Conservation (phyloP, 2,113 vertebrate species). For the Eulemur rufifrons region DNA sequence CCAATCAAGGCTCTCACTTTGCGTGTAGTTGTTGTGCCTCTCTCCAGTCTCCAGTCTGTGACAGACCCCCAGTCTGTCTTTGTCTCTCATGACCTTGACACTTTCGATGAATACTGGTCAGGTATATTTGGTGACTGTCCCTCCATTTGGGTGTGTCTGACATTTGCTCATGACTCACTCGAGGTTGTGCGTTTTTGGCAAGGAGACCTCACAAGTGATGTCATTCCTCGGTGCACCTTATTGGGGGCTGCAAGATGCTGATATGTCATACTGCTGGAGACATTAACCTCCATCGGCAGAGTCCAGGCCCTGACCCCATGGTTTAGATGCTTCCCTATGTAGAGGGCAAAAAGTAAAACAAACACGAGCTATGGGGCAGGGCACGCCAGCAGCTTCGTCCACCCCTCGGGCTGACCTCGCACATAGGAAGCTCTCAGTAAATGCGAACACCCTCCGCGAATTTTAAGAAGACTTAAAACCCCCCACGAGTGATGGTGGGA, state of each 20-base stretch:
- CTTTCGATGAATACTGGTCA: not conserved
- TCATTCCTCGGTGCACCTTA: rapidly evolving
- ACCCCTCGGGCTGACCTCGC: not conserved
- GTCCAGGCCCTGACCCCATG: not conserved
- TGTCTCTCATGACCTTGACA: not conserved
- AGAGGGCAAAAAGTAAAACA: not conserved
- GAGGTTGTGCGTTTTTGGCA: not conserved
- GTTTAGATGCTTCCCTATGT: not conserved
- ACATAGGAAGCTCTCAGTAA: not conserved
- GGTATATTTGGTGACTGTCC: not conserved
- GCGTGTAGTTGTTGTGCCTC: not conserved
- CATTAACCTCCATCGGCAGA: not conserved
- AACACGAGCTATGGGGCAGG: not conserved
- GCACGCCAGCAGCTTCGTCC: rapidly evolving
- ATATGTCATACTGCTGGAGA: not conserved
- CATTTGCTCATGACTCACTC: not conserved
- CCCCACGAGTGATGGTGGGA: not conserved
- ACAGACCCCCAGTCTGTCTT: not conserved
- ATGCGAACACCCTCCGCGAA: not conserved
- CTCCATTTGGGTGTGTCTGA: not conserved
- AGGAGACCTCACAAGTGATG: not conserved
- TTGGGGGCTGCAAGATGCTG: not conserved
- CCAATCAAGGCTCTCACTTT: not conserved
- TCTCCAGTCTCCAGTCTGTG: not conserved
- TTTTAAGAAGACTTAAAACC: not conserved